Evolutionary conservation across 2,888 invertebrate species (phyloP).

Genomic region (Altica lythri): DNA sequence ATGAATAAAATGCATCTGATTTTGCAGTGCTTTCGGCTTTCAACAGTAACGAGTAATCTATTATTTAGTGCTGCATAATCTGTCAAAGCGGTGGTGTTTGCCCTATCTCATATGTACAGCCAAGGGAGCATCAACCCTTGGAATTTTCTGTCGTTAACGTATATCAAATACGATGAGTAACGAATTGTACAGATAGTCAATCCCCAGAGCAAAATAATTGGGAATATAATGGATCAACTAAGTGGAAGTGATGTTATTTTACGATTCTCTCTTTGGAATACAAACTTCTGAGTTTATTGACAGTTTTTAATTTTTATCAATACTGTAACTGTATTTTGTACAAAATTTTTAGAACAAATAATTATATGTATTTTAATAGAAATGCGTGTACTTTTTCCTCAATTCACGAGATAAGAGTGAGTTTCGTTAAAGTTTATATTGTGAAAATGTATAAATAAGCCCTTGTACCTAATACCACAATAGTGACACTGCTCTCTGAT

Average conservation of each 20-base stretch:
- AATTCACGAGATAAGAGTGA: too few relatives aligned
- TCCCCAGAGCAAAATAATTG: slow-evolving; percentile 46
- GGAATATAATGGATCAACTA: slow-evolving; percentile 46
- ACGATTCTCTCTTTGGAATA: slow-evolving; percentile 30
- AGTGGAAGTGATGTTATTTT: slow-evolving; percentile 47
- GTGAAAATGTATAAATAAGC: too few relatives aligned
- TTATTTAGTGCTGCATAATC: slow-evolving; percentile 53
- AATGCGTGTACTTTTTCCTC: too few relatives aligned
- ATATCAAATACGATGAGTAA: slow-evolving; percentile 27
- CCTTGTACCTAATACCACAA: too few relatives aligned
- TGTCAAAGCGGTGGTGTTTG: slow-evolving; percentile 51
- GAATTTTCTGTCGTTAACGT: slow-evolving; percentile 12
- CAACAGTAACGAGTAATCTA: slow-evolving; percentile 47
- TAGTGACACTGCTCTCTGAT: too few relatives aligned
- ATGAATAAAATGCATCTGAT: slow-evolving; percentile 30
- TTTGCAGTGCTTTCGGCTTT: slow-evolving; percentile 41
- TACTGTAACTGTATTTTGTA: too few relatives aligned
- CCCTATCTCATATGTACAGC: slow-evolving; percentile 51
- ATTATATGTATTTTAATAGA: too few relatives aligned
- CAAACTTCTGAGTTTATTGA: too few relatives aligned
- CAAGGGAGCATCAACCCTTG: slow-evolving; percentile 28
- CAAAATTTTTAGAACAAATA: too few relatives aligned
- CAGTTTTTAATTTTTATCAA: too few relatives aligned
- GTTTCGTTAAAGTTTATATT: too few relatives aligned
- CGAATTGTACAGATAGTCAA: slow-evolving; percentile 38